phyloP scores from a whole-genome alignment of 2,888 invertebrate genomes.

The Herminia tarsipennalis region DNA sequence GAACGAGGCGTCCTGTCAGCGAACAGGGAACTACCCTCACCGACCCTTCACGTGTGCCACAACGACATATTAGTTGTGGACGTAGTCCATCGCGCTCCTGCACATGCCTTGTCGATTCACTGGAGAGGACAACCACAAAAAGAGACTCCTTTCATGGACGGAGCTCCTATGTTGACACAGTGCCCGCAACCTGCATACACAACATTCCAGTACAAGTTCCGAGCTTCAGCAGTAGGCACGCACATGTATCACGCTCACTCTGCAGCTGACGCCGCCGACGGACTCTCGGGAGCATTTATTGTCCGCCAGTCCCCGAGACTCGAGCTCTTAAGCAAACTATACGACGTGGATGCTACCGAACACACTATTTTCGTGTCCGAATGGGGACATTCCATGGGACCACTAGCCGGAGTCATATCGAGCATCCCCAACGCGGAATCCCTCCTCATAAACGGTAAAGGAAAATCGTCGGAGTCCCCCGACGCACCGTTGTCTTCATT shows the following conservation, averaged over 20 bases:
- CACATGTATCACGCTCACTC: constrained; percentile 91
- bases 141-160: constrained; percentile 91
- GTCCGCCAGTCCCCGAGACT: constrained; percentile 88
- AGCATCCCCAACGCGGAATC: constrained; percentile 77
- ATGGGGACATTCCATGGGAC: constrained; percentile 87
- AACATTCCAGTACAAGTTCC: constrained; percentile 91
- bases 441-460: constrained; percentile 88
- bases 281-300: constrained; percentile 89
- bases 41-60: constrained; percentile 88
- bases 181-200: constrained; percentile 91
- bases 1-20: constrained; percentile 88
- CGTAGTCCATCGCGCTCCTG: constrained; percentile 90
- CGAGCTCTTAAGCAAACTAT: constrained; percentile 86
- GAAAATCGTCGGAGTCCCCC: constrained; percentile 72
- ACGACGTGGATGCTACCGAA: constrained; percentile 89
- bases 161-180: constrained; percentile 91
- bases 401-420: constrained; percentile 73
- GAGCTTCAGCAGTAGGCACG: constrained; percentile 89
- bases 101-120: constrained; percentile 90
- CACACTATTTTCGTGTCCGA: constrained; percentile 90
- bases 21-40: constrained; percentile 88
- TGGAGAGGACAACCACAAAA: constrained; percentile 92
- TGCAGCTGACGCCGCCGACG: constrained; percentile 88
- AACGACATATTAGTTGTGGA: constrained; percentile 92
- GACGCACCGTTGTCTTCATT: constrained; percentile 78